Base-by-base conservation (phyloP, 2,797 vertebrate genomes). In the Linurgus olivaceus region DNA sequence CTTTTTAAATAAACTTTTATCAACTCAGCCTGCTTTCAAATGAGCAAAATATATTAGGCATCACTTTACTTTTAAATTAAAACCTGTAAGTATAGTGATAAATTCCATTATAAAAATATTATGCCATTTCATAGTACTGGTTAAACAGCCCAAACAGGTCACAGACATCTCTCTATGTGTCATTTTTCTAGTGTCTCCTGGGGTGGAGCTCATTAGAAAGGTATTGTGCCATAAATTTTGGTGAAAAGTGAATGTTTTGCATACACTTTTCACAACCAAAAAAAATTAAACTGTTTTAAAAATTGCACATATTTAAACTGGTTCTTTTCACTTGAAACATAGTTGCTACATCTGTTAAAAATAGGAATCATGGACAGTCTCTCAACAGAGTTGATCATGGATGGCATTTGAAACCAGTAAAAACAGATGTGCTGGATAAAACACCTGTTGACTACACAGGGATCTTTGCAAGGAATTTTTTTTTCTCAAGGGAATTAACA, bases 11-110 rank as follows among this genome's bases (percentile, higher is more conserved):
- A 80, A 90, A 54, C 24, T 61, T 66, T 1, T 6, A 90, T 54
- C 52, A 93, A 54, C 26, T 70, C 57, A 33, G 20, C 3, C 18
- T 86, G 33, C 44, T 71, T 90, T 90, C 62, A 67, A 88, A 75
- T 42, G 45, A 47, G 63, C 24, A 45, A 84, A 78, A 59, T 66
- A 33, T 0, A 2, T 33, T 63, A n/a, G 58, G 33, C 45, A 48
- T 45, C 77, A 72, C 4, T 86, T 54, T 51, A 73, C 35, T 51
- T 51, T 20, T 40, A 51, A 37, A 65, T n/a, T 59, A 83, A 81
- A 90, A 92, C 24, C 81, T 8, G 2, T 23, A 61, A n/a, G 13
- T n/a, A 77, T 25, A 35, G 6, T 44, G n/a, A 83, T 57, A 62
- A 85, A 79, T 29, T 23, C 29, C 7, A 4, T 21, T 16, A 48